Base-by-base conservation (phyloP, 2,113 vertebrate species). In the Bubo scandiacus region DNA sequence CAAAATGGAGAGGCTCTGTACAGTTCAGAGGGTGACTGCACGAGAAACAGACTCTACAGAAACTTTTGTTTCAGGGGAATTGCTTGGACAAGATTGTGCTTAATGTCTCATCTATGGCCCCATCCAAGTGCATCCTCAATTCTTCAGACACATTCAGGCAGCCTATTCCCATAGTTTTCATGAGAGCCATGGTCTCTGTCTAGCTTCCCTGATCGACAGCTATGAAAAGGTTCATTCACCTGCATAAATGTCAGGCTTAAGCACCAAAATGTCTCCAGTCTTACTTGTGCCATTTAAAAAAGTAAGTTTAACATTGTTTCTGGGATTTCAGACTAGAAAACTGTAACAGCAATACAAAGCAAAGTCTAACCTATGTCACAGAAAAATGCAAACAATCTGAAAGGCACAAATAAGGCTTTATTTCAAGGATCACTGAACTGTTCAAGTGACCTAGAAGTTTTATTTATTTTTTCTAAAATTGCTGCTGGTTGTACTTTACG, bases 21-120 rank as follows among this genome's bases (percentile, higher is more conserved):
- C 29, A 27, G 15, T 27, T 77, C 9, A 30, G 25, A 72, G 36
- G 4, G 6, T 2, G 4, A 36, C 16, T 75, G 34, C 6, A 25
- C 14, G 19, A 71, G 51, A 79, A 70, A 67, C 8, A 38, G 32
- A 49, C 11, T 19, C 9, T 54, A 12, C 2, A 6, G 36, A 32
- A 26, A 34, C 6, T 58, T 74, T 5, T 29, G 1, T 73, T 36
- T 47, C 38, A 30, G 20, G 20, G 15, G 4, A 54, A 47, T 55
- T 0, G 0, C 43, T 38, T 45, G 38, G 13, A 67, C 4, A 2
- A 18, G 10, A 6, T 65, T 36, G 13, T 52, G 6, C 20, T 62
- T 15, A 38, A 3, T 40, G 11, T 18, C 4, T 45, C 67, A 40
- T 7, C 45, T 38, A 1, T n/a, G 26, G 6, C 73, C 81, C 5